Conservation (phyloP, 2,113 vertebrate species). For the Euleptes europaea region DNA sequence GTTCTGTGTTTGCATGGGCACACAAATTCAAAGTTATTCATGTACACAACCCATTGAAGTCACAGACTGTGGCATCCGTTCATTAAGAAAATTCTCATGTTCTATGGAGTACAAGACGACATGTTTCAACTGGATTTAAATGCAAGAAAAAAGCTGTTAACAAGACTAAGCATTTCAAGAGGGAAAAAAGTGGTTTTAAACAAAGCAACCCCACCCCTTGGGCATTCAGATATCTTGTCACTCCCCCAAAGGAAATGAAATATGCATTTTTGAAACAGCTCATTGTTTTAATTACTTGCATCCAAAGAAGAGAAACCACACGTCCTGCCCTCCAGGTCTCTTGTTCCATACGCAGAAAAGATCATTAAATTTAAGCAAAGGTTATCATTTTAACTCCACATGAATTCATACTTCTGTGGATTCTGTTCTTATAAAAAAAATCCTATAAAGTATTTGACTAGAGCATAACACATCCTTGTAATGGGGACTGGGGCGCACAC, state of each 20-base stretch:
- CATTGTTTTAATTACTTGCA: conserved; percentile 1
- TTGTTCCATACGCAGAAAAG: background rate
- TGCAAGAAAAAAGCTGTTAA: background rate
- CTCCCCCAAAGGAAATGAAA: background rate
- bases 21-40: conserved; percentile 1
- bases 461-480: background rate
- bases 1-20: background rate
- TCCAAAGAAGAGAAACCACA: conserved; percentile 14
- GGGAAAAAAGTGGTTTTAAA: background rate
- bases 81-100: background rate
- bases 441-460: background rate
- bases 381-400: background rate
- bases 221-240: background rate
- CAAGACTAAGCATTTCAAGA: background rate
- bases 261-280: background rate
- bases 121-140: background rate
- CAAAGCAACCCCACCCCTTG: background rate
- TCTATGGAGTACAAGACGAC: background rate
- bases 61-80: background rate
- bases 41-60: background rate
- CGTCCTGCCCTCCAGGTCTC: background rate
- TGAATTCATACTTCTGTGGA: background rate
- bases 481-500: no score
- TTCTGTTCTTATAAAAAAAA: background rate
- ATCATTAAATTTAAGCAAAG: conserved; percentile 2